These are phyloP conservation scores for Oreonectes daqikongensis DNA, from an alignment of 2,797 vertebrate species.

Conservation along the genomic window DNA sequence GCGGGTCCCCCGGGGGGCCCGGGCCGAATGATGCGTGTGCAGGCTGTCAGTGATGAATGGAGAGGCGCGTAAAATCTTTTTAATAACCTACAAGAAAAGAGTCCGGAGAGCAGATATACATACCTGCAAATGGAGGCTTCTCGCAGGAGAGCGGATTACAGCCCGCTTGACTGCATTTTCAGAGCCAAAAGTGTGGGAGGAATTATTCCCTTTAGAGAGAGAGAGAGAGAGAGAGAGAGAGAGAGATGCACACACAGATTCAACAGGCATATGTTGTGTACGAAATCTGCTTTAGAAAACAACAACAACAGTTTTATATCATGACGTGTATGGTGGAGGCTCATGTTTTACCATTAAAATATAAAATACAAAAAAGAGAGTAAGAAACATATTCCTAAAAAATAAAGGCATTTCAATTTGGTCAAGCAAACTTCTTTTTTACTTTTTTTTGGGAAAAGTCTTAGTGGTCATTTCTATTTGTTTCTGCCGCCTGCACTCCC, in stretches of 20 bases:
- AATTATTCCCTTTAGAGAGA: conserved; percentile 24
- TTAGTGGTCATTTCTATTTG: too few relatives aligned
- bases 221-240: not conserved
- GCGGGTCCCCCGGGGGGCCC: conserved; percentile 64
- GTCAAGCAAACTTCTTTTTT: not conserved
- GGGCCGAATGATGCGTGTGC: conserved; percentile 69
- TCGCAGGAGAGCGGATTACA: conserved; percentile 33
- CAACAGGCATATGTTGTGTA: conserved; percentile 18
- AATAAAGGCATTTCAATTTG: too few relatives aligned
- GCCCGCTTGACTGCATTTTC: conserved; percentile 53
- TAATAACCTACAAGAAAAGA: conserved; percentile 67
- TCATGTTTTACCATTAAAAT: not conserved
- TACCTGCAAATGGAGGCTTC: conserved; percentile 55
- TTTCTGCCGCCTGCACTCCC: too few relatives aligned
- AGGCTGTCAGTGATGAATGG: conserved; percentile 79
- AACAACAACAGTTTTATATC: not conserved
- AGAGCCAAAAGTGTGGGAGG: conserved; percentile 33
- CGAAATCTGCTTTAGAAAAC: not conserved
- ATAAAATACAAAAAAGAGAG: too few relatives aligned
- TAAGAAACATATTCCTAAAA: too few relatives aligned
- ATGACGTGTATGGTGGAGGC: too few relatives aligned
- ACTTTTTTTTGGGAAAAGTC: too few relatives aligned
- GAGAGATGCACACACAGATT: not conserved
- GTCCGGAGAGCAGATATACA: conserved; percentile 56
- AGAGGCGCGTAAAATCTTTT: conserved; percentile 74